These are phyloP conservation scores for Ips typographus DNA, from an alignment of 1,140 invertebrate species.

Conservation along the genomic window DNA sequence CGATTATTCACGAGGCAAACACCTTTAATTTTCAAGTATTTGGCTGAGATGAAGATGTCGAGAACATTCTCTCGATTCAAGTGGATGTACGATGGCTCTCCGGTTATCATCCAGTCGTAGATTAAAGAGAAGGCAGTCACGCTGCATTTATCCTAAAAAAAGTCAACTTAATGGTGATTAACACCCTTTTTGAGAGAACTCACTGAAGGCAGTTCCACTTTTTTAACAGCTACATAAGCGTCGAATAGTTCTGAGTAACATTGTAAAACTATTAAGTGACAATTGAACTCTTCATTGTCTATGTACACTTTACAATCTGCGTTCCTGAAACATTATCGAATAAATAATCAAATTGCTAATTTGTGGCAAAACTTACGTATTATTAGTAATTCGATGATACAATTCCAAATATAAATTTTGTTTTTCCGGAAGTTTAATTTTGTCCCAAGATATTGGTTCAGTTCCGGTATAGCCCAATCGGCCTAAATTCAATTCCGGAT, in stretches of 20 bases:
- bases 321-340: constrained; percentile 52
- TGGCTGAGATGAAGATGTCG: constrained; percentile 67
- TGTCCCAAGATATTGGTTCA: constrained; percentile 58
- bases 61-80: constrained; percentile 66
- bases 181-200: constrained; percentile 19
- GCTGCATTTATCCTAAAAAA: constrained; percentile 47
- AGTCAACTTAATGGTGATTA: constrained; percentile 7
- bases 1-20: not conserved
- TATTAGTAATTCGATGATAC: constrained; percentile 58
- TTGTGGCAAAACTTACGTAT: constrained; percentile 50
- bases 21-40: constrained; percentile 68
- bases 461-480: constrained; percentile 55
- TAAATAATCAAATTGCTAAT: not conserved
- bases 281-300: constrained; percentile 60
- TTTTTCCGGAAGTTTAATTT: constrained; percentile 57
- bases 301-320: constrained; percentile 60
- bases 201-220: constrained; percentile 58
- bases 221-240: constrained; percentile 53
- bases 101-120: constrained; percentile 75
- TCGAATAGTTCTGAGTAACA: constrained; percentile 62
- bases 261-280: constrained; percentile 61
- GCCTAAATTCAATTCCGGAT: constrained; percentile 49
- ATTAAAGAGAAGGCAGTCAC: constrained; percentile 62
- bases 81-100: constrained; percentile 59
- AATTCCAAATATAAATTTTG: constrained; percentile 60